Evolutionary conservation across 2,113 vertebrate species (phyloP), one percentile per base, ranked within the genome.

Genomic region (Pseudopipra pipra): DNA sequence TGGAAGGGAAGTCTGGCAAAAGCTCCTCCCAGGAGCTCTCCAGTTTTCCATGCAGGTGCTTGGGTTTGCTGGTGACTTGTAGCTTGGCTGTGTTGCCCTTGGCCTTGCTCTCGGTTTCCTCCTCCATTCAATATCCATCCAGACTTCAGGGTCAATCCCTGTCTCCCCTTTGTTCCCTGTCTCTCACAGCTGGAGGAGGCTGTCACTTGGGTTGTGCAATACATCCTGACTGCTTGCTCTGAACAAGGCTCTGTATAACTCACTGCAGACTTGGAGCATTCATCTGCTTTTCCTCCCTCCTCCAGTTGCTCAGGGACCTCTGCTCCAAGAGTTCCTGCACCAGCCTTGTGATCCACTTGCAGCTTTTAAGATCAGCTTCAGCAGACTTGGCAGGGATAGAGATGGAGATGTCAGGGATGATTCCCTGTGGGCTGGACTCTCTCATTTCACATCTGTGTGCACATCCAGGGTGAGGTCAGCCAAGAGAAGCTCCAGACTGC

Each of bases 51-150:
- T 7, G 46, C 41, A 79, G 66, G 17, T 28, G 3, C 52, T 63
- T 30, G n/a, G 7, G 4, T 76, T 63, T 35, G 33, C 41, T 33
- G 41, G 25, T 44, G 33, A 25, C 25, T 82, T 28, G n/a, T 39
- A n/a, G 31, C 5, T 30, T 3, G 17, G 62, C 52, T 90, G 39
- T 46, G 46, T 18, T 37, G 13, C 27, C 41, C 78, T 28, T 52
- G 59, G 55, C 47, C n/a, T 51, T 31, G 30, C 30, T 86, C 35
- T n/a, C 20, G 54, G 58, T 91, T 39, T 65, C 51, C 66, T 70
- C 8, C 55, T 77, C 78, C 0, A 0, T 35, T 79, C 61, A 11
- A 0, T 6, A 18, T 41, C 59, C 67, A 6, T 1, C 25, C 75
- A 46, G 27, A 23, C 35, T 58, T 44, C 47, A 49, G 58, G 35